Conservation (phyloP, 2,797 vertebrate genomes). For the Alauda arvensis region DNA sequence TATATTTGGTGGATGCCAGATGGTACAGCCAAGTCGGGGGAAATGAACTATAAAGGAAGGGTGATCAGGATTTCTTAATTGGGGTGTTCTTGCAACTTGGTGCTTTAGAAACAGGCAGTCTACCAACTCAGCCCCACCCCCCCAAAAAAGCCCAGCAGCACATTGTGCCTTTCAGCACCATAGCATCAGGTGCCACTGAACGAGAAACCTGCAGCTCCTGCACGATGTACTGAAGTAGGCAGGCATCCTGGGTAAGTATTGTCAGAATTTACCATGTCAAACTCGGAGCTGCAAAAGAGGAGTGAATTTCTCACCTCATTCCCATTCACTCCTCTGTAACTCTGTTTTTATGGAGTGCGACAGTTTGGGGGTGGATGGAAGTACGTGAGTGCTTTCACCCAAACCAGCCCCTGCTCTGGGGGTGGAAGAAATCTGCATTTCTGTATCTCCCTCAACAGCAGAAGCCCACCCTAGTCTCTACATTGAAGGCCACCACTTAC, state of each 20-base stretch:
- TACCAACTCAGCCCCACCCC: rapidly evolving
- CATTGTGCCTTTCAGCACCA: background rate
- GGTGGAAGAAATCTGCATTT: background rate
- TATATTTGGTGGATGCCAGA: background rate
- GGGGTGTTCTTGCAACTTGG: background rate
- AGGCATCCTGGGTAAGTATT: background rate
- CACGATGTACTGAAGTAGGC: background rate
- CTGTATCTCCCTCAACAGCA: background rate
- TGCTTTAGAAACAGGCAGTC: background rate
- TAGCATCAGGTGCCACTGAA: background rate
- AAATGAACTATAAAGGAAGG: background rate
- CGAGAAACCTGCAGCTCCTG: background rate
- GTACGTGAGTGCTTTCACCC: background rate
- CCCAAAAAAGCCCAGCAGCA: rapidly evolving
- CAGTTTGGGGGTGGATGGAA: background rate
- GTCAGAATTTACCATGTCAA: background rate
- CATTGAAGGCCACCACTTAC: background rate
- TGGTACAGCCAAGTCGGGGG: background rate
- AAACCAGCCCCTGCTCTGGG: background rate
- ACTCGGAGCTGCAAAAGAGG: background rate
- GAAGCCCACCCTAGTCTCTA: background rate
- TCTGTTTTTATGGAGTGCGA: background rate
- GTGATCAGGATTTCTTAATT: background rate
- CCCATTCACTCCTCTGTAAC: background rate
- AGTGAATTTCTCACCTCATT: background rate